These are phyloP conservation scores for Lamellibrachia luymesi DNA, from an alignment of 1,140 invertebrate species.

Conservation along the genomic window DNA sequence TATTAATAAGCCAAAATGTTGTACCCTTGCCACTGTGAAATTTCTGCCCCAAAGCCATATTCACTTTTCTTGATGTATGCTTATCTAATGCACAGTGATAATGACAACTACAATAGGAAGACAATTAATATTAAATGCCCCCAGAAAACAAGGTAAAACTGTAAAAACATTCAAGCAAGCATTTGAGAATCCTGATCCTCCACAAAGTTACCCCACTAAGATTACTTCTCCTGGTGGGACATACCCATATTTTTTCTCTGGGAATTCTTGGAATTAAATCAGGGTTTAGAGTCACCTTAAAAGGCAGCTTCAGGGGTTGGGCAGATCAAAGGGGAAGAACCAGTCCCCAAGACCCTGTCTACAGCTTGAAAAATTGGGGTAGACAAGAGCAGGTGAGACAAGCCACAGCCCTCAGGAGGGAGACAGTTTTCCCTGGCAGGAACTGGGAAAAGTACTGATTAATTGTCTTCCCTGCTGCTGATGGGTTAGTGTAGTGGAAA, in stretches of 20 bases:
- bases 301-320: neutral
- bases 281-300: neutral
- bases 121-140: neutral
- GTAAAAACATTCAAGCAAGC: neutral
- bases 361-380: neutral
- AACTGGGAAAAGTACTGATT: neutral
- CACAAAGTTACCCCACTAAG: neutral
- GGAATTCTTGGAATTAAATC: neutral
- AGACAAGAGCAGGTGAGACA: neutral
- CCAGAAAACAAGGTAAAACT: neutral
- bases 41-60: neutral
- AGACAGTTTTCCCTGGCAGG: neutral
- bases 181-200: neutral
- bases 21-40: neutral
- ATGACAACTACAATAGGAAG: neutral
- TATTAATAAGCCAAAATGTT: neutral
- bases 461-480: neutral
- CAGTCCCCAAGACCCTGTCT: neutral
- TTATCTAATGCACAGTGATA: neutral
- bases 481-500: neutral
- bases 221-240: neutral
- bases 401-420: neutral
- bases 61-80: neutral
- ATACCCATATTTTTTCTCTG: neutral
- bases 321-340: neutral